phyloP scores from a whole-genome alignment of 2,888 invertebrate species.

The Cactoblastis cactorum region DNA sequence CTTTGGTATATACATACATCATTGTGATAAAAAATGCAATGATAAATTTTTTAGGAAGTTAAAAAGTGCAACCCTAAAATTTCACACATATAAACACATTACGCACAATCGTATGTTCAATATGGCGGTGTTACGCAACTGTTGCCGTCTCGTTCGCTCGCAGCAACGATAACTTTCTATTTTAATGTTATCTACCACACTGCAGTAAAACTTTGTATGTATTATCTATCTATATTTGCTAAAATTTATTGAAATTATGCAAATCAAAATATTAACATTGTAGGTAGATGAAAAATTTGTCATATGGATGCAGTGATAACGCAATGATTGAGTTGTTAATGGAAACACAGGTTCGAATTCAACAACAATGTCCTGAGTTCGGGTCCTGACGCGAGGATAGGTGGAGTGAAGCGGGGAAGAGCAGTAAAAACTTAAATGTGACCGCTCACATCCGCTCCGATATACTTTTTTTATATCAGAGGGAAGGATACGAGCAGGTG shows the following conservation, averaged over 20 bases:
- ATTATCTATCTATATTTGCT: not conserved
- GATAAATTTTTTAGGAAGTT: not conserved
- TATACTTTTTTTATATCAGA: no score
- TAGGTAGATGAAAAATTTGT: no score
- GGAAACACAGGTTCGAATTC: no score
- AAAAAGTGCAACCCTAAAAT: not conserved
- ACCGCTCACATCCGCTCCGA: no score
- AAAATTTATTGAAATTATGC: not conserved
- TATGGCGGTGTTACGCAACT: slow-evolving; percentile 9
- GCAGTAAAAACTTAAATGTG: no score
- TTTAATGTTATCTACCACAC: not conserved
- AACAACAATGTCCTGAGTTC: no score
- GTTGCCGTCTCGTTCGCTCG: not conserved
- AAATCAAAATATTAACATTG: not conserved
- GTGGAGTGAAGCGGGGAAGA: no score
- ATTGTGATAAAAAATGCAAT: not conserved
- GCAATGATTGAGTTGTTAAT: no score
- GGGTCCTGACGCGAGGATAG: no score
- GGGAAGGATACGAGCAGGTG: no score
- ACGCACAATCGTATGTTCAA: slow-evolving; percentile 8
- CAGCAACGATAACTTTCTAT: slow-evolving; percentile 9
- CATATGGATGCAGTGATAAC: no score
- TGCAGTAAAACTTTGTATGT: not conserved
- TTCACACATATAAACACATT: not conserved
- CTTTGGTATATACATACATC: not conserved